Evolutionary conservation across 1,140 invertebrate genomes (phyloP), one percentile per base, ranked within the genome.

Genomic region (Musca vetustissima): DNA sequence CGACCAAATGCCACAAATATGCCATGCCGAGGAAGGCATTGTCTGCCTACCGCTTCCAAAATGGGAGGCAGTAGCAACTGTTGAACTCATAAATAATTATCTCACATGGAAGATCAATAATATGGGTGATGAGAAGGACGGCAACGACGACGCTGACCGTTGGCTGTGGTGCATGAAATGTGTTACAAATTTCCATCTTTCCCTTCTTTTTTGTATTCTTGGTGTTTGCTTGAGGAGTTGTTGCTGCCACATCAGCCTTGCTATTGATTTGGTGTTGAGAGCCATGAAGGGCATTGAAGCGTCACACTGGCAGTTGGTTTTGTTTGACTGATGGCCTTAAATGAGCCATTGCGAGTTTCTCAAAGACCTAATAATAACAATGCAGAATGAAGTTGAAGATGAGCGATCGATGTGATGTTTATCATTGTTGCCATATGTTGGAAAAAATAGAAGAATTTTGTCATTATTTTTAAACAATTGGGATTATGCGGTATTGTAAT

Each of bases 141-240:
- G 53, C 36, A 43, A 43, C 13, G 13, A 43, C 13, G 13, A 43
- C 13, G 36, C 6, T 43, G 36, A 43, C 11, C 36, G 36, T 7
- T 7, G 36, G 36, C 36, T 57, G 15, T 57, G 25, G 25, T 28
- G 53, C 53, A 57, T 57, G 53, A 57, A 57, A 57, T 57, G 53
- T 57, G 53, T 57, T 57, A 57, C 53, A 57, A 57, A 57, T 57
- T 28, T 28, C n/a, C 53, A 15, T 28, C 25, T 57, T 57, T 53
- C 15, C 22, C 25, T n/a, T 57, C 14, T 2, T 24, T 52, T 8
- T 28, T 25, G 14, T 57, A 8, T 28, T 57, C 4, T 22, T 55
- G 15, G 24, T 57, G 24, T 3, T 53, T 1, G 52, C 52, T 24
- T 22, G 9, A 22, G 19, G 19, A 53, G 19, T 53, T 50, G 19